These are phyloP conservation scores for Eidolon dupreanum DNA, from an alignment of 2,797 vertebrate species.

Conservation along the genomic window DNA sequence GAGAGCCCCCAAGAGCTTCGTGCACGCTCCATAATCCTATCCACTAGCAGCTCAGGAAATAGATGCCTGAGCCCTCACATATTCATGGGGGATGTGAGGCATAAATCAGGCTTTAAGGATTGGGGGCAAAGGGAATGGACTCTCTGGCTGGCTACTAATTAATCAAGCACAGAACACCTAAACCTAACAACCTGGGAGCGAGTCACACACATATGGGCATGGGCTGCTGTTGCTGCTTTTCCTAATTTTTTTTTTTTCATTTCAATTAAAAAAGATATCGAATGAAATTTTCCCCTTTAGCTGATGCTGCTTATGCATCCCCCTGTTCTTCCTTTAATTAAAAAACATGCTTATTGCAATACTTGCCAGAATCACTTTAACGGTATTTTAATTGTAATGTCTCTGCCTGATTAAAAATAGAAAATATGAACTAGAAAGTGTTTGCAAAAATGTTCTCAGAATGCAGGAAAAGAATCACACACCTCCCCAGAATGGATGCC, in stretches of 20 bases:
- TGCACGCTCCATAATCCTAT: constrained; percentile 55
- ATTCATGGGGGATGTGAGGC: constrained; percentile 71
- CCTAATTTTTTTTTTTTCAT: constrained; percentile 74
- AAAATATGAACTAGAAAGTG: constrained; percentile 87
- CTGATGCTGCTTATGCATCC: constrained; percentile 82
- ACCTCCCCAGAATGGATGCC: constrained; percentile 55
- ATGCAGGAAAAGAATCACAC: constrained; percentile 55
- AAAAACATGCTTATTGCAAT: constrained; percentile 88
- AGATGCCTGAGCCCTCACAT: constrained; percentile 69
- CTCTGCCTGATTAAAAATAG: constrained; percentile 89
- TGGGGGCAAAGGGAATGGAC: constrained; percentile 62
- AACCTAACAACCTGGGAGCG: constrained; percentile 53
- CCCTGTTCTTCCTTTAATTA: constrained; percentile 87
- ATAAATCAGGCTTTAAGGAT: constrained; percentile 69
- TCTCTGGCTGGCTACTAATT: constrained; percentile 78
- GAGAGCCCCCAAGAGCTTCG: constrained; percentile 69
- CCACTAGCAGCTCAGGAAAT: constrained; percentile 66
- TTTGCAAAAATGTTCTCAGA: constrained; percentile 68
- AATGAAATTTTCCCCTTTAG: constrained; percentile 85
- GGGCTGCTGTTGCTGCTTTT: constrained; percentile 31
- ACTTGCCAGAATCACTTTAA: constrained; percentile 87
- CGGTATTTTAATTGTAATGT: constrained; percentile 89
- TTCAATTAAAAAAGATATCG: constrained; percentile 87
- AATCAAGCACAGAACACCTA: constrained; percentile 78
- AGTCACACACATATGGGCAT: constrained; percentile 4